Evolutionary conservation across 2,888 invertebrate genomes (phyloP).

Genomic region (Netelia melanura): DNA sequence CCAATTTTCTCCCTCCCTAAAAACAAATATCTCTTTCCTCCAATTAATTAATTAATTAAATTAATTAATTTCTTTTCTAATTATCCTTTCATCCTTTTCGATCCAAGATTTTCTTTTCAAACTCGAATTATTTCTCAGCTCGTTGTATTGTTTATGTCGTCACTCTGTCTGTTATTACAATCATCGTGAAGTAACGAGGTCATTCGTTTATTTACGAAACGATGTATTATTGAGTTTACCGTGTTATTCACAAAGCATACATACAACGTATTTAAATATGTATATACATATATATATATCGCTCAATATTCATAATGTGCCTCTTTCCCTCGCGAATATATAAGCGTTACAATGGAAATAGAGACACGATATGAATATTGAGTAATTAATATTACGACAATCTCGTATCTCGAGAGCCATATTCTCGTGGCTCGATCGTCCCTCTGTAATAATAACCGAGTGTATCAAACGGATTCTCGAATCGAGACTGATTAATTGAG

Average conservation of each 20-base stretch:
- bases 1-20: too few species aligned
- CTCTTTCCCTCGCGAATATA: too few species aligned
- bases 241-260: too few species aligned
- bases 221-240: constrained; percentile 11
- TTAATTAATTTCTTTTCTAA: neutral
- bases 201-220: constrained; percentile 52
- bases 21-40: too few species aligned
- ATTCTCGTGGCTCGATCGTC: neutral
- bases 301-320: too few species aligned
- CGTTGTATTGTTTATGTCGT: constrained; percentile 25
- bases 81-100: neutral
- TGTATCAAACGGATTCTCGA: neutral
- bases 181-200: constrained; percentile 60
- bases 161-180: constrained; percentile 20
- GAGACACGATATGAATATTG: constrained; percentile 64
- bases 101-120: too few species aligned
- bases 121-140: constrained; percentile 26
- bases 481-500: constrained; percentile 4
- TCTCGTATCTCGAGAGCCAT: constrained; percentile 7
- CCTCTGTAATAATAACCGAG: constrained; percentile 8
- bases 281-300: too few species aligned
- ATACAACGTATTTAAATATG: too few species aligned
- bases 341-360: neutral
- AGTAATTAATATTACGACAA: constrained; percentile 54
- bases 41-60: too few species aligned